phyloP scores from a whole-genome alignment of 1,140 invertebrate genomes.

The Eurytemora carolleeae region DNA sequence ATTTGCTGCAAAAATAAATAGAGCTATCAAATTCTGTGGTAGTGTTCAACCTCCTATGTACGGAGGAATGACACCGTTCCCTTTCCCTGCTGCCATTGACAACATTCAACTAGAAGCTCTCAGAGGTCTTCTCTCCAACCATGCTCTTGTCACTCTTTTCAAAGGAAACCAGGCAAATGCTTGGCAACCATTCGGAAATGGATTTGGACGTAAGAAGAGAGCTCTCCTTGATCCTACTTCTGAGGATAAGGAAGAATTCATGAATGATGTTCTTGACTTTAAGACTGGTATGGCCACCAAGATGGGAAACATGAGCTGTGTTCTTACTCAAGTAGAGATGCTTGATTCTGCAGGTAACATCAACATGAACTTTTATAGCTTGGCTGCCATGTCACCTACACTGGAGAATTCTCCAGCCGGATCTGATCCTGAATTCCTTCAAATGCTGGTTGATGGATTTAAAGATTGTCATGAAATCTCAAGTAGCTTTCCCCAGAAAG shows the following conservation, averaged over 20 bases:
- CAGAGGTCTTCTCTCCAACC: background rate
- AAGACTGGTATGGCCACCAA: background rate
- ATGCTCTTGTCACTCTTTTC: background rate
- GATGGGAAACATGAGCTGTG: background rate
- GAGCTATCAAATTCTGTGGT: background rate
- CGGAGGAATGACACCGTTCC: background rate
- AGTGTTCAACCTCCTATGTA: background rate
- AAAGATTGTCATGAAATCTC: background rate
- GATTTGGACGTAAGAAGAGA: background rate
- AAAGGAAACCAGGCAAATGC: background rate
- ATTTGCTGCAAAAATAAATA: background rate
- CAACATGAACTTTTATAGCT: background rate
- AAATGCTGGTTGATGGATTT: background rate
- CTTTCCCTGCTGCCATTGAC: no score
- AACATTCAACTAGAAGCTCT: background rate
- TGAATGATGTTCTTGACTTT: background rate
- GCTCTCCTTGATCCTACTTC: background rate
- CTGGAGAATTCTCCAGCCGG: background rate
- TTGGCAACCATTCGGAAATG: background rate
- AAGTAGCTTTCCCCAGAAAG: background rate
- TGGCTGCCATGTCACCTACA: background rate
- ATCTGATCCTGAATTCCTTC: background rate
- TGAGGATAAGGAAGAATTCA: background rate
- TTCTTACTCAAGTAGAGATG: background rate
- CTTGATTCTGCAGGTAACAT: background rate